Evolutionary conservation across 37 sponge, comb jelly and placozoan species (phyloP).

Genomic region (Theonella swinhoei): DNA sequence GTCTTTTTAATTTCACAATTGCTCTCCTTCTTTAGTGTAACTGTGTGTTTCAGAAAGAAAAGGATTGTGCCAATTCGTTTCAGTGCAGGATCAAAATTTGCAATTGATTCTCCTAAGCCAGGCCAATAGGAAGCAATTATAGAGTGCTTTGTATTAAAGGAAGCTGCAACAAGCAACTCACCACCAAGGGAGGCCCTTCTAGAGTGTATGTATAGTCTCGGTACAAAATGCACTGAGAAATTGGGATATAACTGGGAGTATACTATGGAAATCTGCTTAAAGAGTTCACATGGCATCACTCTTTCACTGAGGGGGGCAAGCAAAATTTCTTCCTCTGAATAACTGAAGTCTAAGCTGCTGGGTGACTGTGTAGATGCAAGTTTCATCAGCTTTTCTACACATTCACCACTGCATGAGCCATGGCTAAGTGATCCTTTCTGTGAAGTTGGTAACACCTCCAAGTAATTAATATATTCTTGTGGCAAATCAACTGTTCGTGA

Average conservation of each 20-base stretch:
- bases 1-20: background rate
- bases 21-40: background rate
- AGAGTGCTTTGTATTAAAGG: background rate
- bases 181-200: slow-evolving; percentile 6
- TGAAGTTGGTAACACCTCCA: too few species aligned
- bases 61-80: slow-evolving; percentile 19
- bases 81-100: background rate
- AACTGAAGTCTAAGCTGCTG: too few species aligned
- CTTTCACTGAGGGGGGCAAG: slow-evolving; percentile 8
- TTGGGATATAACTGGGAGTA: slow-evolving; percentile 34
- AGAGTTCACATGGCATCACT: background rate
- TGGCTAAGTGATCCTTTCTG: too few species aligned
- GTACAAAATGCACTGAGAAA: background rate
- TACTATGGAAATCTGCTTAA: background rate
- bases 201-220: slow-evolving; percentile 7
- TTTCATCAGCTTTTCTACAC: too few species aligned
- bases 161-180: slow-evolving; percentile 37
- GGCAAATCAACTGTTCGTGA: too few species aligned
- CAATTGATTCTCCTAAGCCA: background rate
- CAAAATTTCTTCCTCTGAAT: too few species aligned
- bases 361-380: too few species aligned
- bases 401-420: too few species aligned
- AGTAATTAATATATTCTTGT: too few species aligned
- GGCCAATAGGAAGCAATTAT: slow-evolving; percentile 49
- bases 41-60: slow-evolving; percentile 22